phyloP scores from a whole-genome alignment of 2,888 invertebrate species.

The Lomographa bimaculata region DNA sequence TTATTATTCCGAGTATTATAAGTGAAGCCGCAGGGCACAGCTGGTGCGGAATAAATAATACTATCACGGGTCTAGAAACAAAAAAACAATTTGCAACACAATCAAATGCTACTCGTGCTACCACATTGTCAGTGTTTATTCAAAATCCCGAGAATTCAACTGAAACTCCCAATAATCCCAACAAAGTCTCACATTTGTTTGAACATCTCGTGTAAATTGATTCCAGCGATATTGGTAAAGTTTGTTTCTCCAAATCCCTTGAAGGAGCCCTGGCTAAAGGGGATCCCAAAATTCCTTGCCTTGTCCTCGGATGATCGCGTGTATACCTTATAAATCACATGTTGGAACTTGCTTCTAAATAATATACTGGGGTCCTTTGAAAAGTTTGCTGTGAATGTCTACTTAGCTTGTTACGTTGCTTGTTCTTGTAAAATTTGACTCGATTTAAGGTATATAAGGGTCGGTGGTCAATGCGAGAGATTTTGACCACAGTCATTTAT shows the following conservation, averaged over 20 bases:
- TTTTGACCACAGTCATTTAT: too few species aligned
- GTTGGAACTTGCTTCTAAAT: slow-evolving; percentile 30
- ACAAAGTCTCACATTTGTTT: slow-evolving; percentile 40
- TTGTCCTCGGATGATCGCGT: slow-evolving; percentile 44
- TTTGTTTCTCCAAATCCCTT: slow-evolving; percentile 59
- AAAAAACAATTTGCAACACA: too few species aligned
- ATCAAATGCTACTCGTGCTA: too few species aligned
- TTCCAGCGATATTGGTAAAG: slow-evolving; percentile 66
- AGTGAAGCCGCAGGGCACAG: too few species aligned
- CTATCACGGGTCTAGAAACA: too few species aligned
- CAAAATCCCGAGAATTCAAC: slow-evolving; percentile 16
- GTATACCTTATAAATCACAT: slow-evolving; percentile 43
- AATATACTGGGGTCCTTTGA: slow-evolving; percentile 14
- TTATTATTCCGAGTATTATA: too few species aligned
- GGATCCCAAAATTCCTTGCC: slow-evolving; percentile 44
- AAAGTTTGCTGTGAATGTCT: slow-evolving; percentile 19
- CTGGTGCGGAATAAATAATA: too few species aligned
- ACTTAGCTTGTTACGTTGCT: slow-evolving; percentile 9
- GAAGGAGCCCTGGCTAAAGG: slow-evolving; percentile 39
- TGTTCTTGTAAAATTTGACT: slow-evolving; percentile 3
- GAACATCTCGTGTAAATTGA: slow-evolving; percentile 60
- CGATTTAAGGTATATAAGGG: slow-evolving; percentile 2
- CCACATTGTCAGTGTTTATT: too few species aligned
- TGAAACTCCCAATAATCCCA: slow-evolving; percentile 28
- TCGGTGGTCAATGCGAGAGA: too few species aligned